These are phyloP conservation scores for Diacarnus erythraeanus DNA, from an alignment of 37 sponge, comb jelly and placozoan genomes.

Conservation along the genomic window DNA sequence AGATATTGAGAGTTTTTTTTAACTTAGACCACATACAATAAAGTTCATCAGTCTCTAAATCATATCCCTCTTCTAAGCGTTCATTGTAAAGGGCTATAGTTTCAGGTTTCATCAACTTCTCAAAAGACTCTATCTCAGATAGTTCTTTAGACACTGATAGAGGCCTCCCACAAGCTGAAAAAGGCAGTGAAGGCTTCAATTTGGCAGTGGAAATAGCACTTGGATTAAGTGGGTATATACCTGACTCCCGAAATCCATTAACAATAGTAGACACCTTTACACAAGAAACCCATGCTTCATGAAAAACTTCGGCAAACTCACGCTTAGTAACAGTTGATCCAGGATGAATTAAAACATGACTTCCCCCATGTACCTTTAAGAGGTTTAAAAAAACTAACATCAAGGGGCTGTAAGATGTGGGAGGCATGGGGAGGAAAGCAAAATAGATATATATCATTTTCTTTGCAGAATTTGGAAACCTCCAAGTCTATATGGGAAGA, in stretches of 20 bases:
- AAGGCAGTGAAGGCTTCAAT: neutral
- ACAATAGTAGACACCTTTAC: conserved; percentile 39
- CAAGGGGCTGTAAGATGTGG: conserved; percentile 20
- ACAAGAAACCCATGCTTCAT: conserved; percentile 32
- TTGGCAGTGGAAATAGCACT: neutral
- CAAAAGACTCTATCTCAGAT: neutral
- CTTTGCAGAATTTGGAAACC: neutral
- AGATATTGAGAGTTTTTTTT: neutral
- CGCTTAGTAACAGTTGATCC: conserved; percentile 18
- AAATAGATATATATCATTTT: conserved; percentile 14
- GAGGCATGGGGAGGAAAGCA: conserved; percentile 47
- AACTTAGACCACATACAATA: conserved; percentile 35
- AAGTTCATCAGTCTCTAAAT: conserved; percentile 10
- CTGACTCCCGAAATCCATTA: conserved; percentile 29
- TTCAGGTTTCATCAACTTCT: neutral
- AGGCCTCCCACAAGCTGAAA: neutral
- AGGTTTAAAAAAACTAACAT: conserved; percentile 33
- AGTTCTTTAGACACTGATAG: conserved; percentile 17
- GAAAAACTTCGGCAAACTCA: conserved; percentile 36
- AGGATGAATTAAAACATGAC: neutral
- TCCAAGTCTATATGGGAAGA: conserved; percentile 21
- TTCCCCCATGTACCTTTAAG: conserved; percentile 18
- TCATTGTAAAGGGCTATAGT: conserved; percentile 6
- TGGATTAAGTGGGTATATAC: conserved; percentile 37
- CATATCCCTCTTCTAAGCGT: neutral